Evolutionary conservation across 2,888 invertebrate species (phyloP).

Genomic region (Meteorus colon): DNA sequence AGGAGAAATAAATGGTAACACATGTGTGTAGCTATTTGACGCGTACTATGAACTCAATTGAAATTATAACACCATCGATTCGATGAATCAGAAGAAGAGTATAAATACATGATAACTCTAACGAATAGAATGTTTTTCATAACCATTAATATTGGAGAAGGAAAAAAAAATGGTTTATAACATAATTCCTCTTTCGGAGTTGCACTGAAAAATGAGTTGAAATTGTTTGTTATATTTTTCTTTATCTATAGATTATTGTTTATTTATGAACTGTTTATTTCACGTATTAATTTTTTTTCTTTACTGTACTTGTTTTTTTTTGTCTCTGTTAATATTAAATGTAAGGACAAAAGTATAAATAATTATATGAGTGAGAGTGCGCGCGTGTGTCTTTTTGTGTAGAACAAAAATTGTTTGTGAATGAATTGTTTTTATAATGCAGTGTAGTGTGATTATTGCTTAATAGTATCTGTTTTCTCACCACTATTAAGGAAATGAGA

Average conservation of each 20-base stretch:
- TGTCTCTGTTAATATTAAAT: slow-evolving; percentile 68
- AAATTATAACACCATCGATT: slow-evolving; percentile 42
- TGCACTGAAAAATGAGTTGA: slow-evolving; percentile 56
- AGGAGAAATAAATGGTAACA: slow-evolving; percentile 45
- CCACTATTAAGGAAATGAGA: not conserved
- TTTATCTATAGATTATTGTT: slow-evolving; percentile 71
- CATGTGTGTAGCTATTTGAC: slow-evolving; percentile 15
- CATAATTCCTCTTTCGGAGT: slow-evolving; percentile 62
- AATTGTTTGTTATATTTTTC: slow-evolving; percentile 71
- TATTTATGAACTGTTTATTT: slow-evolving; percentile 73
- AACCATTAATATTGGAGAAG: slow-evolving; percentile 41
- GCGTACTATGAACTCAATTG: slow-evolving; percentile 5
- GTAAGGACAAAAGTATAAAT: slow-evolving; percentile 46
- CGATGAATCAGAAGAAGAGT: slow-evolving; percentile 49
- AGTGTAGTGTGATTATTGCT: slow-evolving; percentile 50
- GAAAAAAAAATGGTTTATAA: slow-evolving; percentile 50
- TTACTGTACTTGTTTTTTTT: slow-evolving; percentile 60
- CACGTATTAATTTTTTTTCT: slow-evolving; percentile 57
- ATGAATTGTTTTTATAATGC: slow-evolving; percentile 40
- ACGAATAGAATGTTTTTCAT: slow-evolving; percentile 42
- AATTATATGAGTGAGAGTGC: not conserved
- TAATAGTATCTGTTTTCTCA: slow-evolving; percentile 14
- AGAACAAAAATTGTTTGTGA: slow-evolving; percentile 23
- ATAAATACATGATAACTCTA: slow-evolving; percentile 43
- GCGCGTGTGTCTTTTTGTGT: slow-evolving; percentile 13